Conservation (phyloP, 2,797 vertebrate genomes). For the Gymnoscopelus braueri region DNA sequence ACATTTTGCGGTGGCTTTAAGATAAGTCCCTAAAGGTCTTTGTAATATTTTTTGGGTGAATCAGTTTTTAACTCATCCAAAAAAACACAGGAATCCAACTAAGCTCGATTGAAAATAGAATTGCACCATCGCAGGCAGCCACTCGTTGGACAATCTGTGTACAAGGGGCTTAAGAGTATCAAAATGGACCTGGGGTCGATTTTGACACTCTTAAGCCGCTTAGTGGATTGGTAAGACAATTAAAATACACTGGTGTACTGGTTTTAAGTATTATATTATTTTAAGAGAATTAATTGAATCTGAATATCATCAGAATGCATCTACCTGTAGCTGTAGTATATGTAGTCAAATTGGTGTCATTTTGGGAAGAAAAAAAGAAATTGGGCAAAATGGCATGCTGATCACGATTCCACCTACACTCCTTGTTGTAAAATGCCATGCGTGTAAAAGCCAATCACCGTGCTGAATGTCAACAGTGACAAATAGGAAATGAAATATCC, state of each 20-base stretch:
- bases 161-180: too few species aligned
- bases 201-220: too few species aligned
- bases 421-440: conserved; percentile 43
- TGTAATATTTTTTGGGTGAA: too few species aligned
- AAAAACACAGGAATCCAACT: too few species aligned
- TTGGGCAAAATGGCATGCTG: conserved; percentile 24
- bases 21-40: too few species aligned
- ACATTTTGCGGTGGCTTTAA: too few species aligned
- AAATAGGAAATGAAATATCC: conserved; percentile 71
- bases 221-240: too few species aligned
- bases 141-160: too few species aligned
- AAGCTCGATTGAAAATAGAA: too few species aligned
- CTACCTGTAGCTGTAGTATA: conserved; percentile 15
- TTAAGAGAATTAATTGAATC: conserved; percentile 12
- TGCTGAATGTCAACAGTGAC: conserved; percentile 73
- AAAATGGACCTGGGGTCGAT: too few species aligned
- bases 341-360: conserved; percentile 32
- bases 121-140: too few species aligned
- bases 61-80: too few species aligned
- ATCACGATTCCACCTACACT: conserved; percentile 47
- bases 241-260: background rate
- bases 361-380: conserved; percentile 2
- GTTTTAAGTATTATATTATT: background rate
- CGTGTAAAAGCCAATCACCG: conserved; percentile 42
- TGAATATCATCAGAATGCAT: conserved; percentile 14